Percentiles rank a stretch among this genome's conserved stretches.
Conservation (phyloP, 2,888 invertebrate genomes). For the Xanthorhoe designata region DNA sequence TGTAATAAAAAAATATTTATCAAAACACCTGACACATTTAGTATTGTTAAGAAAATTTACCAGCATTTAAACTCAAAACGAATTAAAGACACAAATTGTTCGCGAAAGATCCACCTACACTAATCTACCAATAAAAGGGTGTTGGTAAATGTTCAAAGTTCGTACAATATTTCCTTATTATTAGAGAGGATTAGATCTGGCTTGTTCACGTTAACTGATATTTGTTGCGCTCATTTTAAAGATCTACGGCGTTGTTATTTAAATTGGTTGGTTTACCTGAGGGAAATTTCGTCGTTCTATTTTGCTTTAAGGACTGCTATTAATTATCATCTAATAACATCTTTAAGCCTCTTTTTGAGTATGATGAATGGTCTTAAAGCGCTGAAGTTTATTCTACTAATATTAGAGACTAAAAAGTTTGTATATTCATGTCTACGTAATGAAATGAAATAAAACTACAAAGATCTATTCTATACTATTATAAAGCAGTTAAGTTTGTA, state of each 20-base stretch:
- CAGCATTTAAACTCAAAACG: too few species aligned
- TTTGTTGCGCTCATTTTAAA: constrained; percentile 62
- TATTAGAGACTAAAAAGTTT: too few species aligned
- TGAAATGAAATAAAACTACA: too few species aligned
- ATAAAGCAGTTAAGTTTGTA: background rate
- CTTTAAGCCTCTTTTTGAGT: background rate
- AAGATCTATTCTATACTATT: too few species aligned
- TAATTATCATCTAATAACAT: background rate
- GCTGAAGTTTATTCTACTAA: background rate
- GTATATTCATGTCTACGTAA: too few species aligned
- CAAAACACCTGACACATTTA: too few species aligned
- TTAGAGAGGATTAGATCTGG: constrained; percentile 47
- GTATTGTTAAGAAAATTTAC: too few species aligned
- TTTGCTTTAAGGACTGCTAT: constrained; percentile 13
- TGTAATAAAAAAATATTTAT: too few species aligned
- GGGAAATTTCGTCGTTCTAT: constrained; percentile 33
- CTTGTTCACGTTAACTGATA: constrained; percentile 55
- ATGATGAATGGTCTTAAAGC: background rate
- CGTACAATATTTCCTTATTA: constrained; percentile 53
- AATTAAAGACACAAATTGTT: background rate
- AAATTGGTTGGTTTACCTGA: constrained; percentile 40
- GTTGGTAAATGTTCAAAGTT: constrained; percentile 43
- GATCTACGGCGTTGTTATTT: constrained; percentile 48
- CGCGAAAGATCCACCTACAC: background rate
- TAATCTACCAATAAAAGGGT: constrained; percentile 48